Conservation (phyloP, 2,888 invertebrate species). For the Melieria picta region DNA sequence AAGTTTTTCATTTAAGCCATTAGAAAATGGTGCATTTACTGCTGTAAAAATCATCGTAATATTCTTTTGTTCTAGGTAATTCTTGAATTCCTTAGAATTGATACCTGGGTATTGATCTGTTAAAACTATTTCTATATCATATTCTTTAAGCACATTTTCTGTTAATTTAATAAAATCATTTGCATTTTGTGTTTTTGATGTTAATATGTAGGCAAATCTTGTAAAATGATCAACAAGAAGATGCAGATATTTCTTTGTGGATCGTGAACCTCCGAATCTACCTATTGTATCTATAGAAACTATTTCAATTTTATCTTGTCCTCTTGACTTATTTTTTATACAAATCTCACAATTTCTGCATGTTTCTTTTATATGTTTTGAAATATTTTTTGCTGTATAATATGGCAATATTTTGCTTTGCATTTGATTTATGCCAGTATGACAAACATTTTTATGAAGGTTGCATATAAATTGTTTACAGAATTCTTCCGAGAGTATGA, state of each 20-base stretch:
- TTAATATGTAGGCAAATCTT: no score
- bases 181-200: no score
- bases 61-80: slow-evolving; percentile 44
- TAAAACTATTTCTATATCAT: no score
- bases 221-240: no score
- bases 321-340: no score
- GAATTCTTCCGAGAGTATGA: slow-evolving; percentile 36
- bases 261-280: slow-evolving; percentile 52
- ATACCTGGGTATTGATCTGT: slow-evolving; percentile 54
- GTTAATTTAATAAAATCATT: no score
- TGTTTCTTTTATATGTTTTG: no score
- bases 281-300: slow-evolving; percentile 54
- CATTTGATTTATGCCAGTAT: slow-evolving; percentile 39
- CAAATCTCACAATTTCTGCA: no score
- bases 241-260: slow-evolving; percentile 52
- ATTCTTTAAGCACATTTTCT: no score
- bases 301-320: no score
- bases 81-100: slow-evolving; percentile 53
- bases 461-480: slow-evolving; percentile 35
- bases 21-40: slow-evolving; percentile 39
- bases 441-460: slow-evolving; percentile 35
- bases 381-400: slow-evolving; percentile 38
- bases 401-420: slow-evolving; percentile 37
- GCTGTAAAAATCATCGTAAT: slow-evolving; percentile 39
- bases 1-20: slow-evolving; percentile 38